These are phyloP conservation scores for Enteromius radiatus DNA, from an alignment of 2,797 vertebrate genomes.

Conservation along the genomic window DNA sequence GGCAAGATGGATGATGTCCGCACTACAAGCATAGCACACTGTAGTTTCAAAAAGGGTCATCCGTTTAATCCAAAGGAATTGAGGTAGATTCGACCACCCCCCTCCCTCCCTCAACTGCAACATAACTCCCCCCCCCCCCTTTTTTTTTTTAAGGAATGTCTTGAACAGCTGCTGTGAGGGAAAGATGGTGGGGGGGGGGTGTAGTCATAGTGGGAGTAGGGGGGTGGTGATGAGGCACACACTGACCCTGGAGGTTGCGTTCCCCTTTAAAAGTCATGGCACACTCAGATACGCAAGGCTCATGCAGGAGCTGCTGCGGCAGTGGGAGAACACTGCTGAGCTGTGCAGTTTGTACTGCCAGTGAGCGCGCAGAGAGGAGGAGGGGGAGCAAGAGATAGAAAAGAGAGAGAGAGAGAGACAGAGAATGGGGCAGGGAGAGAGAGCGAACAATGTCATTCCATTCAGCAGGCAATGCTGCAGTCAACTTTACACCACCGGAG, in stretches of 20 bases:
- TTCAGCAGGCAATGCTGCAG: constrained; percentile 87
- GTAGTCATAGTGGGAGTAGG: constrained; percentile 63
- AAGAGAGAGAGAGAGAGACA: constrained; percentile 63
- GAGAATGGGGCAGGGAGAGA: constrained; percentile 46
- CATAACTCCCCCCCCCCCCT: background rate
- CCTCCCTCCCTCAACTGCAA: background rate
- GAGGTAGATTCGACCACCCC: constrained; percentile 8
- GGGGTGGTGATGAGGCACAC: constrained; percentile 70
- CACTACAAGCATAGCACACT: constrained; percentile 43
- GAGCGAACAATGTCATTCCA: constrained; percentile 88
- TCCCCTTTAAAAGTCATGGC: constrained; percentile 90
- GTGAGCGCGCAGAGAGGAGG: constrained; percentile 71
- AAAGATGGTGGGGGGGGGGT: constrained; percentile 42
- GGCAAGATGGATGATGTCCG: constrained; percentile 51
- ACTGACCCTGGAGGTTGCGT: constrained; percentile 83
- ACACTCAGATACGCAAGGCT: constrained; percentile 86
- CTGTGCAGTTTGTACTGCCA: constrained; percentile 88
- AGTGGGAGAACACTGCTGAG: constrained; percentile 87
- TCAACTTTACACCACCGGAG: constrained; percentile 82
- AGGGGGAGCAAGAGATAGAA: constrained; percentile 71
- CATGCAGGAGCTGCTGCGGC: constrained; percentile 84
- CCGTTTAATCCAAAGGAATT: constrained; percentile 45
- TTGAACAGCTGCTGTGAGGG: constrained; percentile 69
- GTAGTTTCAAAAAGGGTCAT: constrained; percentile 57
- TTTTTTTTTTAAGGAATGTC: constrained; percentile 67